A percentile compares a stretch with the other conserved stretches of the same genome.
These are phyloP conservation scores for Hoplodrina ambigua DNA, from an alignment of 2,888 invertebrate genomes.

Conservation along the genomic window DNA sequence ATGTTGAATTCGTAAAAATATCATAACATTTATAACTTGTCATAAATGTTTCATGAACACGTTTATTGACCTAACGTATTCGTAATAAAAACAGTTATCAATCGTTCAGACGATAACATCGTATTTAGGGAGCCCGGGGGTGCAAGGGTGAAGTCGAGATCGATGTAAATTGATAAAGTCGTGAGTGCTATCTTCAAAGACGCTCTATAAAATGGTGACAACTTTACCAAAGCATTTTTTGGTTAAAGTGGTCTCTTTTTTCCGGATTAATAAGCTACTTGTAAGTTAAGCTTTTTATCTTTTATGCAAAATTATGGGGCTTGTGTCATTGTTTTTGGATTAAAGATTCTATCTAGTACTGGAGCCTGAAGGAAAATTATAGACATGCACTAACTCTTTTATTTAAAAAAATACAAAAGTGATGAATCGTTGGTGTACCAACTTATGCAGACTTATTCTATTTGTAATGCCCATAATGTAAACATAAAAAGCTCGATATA, in stretches of 20 bases:
- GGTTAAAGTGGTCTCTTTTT: not conserved
- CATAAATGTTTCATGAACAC: slow-evolving; percentile 30
- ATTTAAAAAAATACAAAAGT: too few relatives aligned
- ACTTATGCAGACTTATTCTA: not conserved
- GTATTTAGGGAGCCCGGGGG: slow-evolving; percentile 70
- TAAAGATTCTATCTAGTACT: not conserved
- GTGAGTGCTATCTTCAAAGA: slow-evolving; percentile 56
- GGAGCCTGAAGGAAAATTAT: not conserved
- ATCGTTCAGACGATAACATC: slow-evolving; percentile 73
- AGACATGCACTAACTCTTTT: not conserved
- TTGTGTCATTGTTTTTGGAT: not conserved
- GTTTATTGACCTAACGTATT: slow-evolving; percentile 53
- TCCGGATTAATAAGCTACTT: not conserved
- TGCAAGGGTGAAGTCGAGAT: slow-evolving; percentile 68
- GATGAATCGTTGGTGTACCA: not conserved
- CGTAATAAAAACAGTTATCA: slow-evolving; percentile 72
- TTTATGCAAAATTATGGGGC: not conserved
- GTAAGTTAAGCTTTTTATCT: not conserved
- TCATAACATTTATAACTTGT: slow-evolving; percentile 23
- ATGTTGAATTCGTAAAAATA: slow-evolving; percentile 14
- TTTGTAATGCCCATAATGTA: slow-evolving; percentile 6
- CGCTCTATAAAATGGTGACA: slow-evolving; percentile 22
- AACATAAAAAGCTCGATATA: slow-evolving; percentile 5
- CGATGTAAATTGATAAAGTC: slow-evolving; percentile 73
- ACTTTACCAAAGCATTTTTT: not conserved